Evolutionary conservation across 2,888 invertebrate genomes (phyloP), one percentile per base, ranked within the genome.

Genomic region (Pandemis heparana): DNA sequence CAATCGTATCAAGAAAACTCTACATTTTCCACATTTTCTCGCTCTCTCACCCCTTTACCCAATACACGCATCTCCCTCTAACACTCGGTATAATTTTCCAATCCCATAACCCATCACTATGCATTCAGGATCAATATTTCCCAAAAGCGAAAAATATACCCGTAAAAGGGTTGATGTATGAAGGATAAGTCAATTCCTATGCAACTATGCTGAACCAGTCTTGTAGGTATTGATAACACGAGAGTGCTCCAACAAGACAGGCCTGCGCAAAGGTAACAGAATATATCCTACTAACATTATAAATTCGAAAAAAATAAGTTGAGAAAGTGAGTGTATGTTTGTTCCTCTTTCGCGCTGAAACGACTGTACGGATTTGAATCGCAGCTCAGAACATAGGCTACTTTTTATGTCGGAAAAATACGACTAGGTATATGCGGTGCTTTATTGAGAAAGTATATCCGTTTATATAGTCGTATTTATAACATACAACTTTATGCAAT

Each of bases 121-220:
- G 62, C 53, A 63, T 53, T 51, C 60, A 39, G 12, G 66, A 53
- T 56, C 70, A 70, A 70, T 70, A 70, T 16, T 32, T 1, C 8
- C 70, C 56, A 38, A 53, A 38, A 51, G 18, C 68, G 38, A 48
- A 67, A 65, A 66, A 62, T 63, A 70, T 65, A 51, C 43, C 16
- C 53, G 56, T 64, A 56, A 64, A 70, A 56, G 59, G 63, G 56
- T 41, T 65, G 61, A 61, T 56, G 23, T 16, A 53, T 62, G 41
- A 10, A 12, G 80, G 81, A 85, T 82, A 76, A 82, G 83, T 76
- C 81, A 72, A 85, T 85, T 83, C 79, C 81, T 81, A 85, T 84
- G 84, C 85, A 72, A 69, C 76, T 77, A 82, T 84, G 81, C 79
- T 23, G 32, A 16, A 7, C 23, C 63, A 64, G 38, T 38, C 53